These are phyloP conservation scores for Rhynchomys soricoides DNA, from an alignment of 2,113 vertebrate genomes.

Conservation along the genomic window DNA sequence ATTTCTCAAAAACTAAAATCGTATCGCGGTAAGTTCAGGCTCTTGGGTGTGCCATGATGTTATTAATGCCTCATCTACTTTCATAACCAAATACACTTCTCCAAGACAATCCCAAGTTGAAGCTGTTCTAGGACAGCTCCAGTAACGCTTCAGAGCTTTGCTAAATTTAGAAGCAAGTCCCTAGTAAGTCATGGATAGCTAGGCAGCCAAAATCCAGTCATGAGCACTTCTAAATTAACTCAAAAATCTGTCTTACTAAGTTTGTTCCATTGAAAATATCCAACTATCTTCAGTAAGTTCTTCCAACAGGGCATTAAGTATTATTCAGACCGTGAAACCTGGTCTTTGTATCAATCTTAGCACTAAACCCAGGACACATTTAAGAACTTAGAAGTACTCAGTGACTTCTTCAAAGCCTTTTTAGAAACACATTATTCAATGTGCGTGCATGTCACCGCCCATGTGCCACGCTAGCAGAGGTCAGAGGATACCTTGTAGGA, in stretches of 20 bases:
- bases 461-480: not conserved
- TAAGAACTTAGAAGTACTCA: not conserved
- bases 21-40: not conserved
- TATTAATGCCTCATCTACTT: not conserved
- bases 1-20: not conserved
- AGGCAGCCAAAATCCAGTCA: not conserved
- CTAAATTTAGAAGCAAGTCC: slow-evolving; percentile 6
- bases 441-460: not conserved
- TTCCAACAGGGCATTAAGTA: not conserved
- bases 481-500: not conserved
- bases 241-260: not conserved
- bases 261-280: not conserved
- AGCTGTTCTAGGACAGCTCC: slow-evolving; percentile 31
- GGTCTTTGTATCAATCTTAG: not conserved
- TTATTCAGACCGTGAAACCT: not conserved
- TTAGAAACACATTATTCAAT: not conserved
- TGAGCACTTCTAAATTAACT: not conserved
- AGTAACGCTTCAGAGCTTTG: not conserved
- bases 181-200: not conserved
- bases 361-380: not conserved
- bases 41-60: not conserved
- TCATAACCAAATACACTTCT: not conserved
- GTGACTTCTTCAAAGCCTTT: not conserved
- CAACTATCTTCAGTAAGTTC: not conserved
- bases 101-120: not conserved